Evolutionary conservation across 2,113 vertebrate genomes (phyloP).

Genomic region (Chaetodon auriga): DNA sequence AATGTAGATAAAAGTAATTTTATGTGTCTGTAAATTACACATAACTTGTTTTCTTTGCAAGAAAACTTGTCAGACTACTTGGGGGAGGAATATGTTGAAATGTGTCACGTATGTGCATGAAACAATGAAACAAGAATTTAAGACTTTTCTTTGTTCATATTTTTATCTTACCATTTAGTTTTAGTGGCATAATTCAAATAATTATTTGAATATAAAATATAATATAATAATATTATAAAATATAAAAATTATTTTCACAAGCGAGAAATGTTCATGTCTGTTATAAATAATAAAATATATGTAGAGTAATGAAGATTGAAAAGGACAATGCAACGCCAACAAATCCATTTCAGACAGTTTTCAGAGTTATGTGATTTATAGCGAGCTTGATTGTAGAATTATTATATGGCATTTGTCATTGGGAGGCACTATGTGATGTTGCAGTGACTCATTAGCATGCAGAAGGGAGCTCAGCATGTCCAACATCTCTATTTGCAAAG

Average conservation of each 20-base stretch:
- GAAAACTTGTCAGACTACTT: not conserved
- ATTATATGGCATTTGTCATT: conserved; percentile 3
- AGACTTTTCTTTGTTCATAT: not conserved
- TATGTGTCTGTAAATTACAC: not conserved
- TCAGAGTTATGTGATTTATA: not conserved
- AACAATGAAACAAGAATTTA: not conserved
- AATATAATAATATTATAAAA: too few species aligned
- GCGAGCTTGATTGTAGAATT: not conserved
- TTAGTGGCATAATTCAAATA: not conserved
- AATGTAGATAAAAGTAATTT: not conserved
- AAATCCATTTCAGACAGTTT: not conserved
- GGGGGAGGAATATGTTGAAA: not conserved
- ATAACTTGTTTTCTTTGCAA: not conserved
- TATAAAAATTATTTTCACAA: not conserved
- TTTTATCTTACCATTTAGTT: not conserved
- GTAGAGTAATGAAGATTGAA: not conserved
- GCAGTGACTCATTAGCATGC: conserved; percentile 48
- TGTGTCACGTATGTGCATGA: not conserved
- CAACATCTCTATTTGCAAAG: conserved; percentile 47
- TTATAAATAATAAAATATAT: not conserved
- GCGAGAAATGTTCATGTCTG: not conserved
- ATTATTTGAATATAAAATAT: too few species aligned
- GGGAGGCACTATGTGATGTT: not conserved
- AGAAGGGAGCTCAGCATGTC: conserved; percentile 30
- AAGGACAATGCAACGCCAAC: not conserved